A percentile compares a stretch with the other conserved stretches of the same genome.
phyloP scores from a whole-genome alignment of 2,888 invertebrate genomes.

The Heliconius sara region DNA sequence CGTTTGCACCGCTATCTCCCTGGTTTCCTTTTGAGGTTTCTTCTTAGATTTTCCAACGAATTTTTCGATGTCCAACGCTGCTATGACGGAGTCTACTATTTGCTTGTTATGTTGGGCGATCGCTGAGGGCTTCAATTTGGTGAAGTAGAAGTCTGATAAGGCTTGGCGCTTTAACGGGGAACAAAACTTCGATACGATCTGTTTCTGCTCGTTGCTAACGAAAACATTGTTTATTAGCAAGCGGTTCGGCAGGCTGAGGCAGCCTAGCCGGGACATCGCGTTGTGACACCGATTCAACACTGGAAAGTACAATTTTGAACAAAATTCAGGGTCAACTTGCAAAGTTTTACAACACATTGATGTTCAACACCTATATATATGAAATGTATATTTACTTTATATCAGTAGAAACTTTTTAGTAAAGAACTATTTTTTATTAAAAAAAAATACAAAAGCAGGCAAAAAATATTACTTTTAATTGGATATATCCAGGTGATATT shows the following conservation, averaged over 20 bases:
- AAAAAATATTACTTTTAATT: no score
- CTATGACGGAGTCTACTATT: constrained; percentile 70
- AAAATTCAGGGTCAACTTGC: constrained; percentile 47
- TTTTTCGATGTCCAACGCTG: constrained; percentile 66
- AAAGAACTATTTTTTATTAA: not conserved
- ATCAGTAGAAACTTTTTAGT: not conserved
- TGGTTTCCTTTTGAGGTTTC: constrained; percentile 61
- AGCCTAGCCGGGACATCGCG: constrained; percentile 65
- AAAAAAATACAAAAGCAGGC: not conserved
- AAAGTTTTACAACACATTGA: constrained; percentile 34
- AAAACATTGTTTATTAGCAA: constrained; percentile 64
- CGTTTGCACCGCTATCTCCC: constrained; percentile 74
- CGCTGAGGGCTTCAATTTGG: constrained; percentile 56
- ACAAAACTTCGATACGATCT: constrained; percentile 64
- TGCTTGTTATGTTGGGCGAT: constrained; percentile 68
- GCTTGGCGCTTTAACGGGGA: constrained; percentile 76
- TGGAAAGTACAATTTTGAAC: constrained; percentile 61
- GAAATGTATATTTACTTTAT: not conserved
- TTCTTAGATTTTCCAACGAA: constrained; percentile 65
- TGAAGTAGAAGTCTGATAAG: constrained; percentile 69
- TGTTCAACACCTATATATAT: not conserved
- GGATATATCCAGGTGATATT: no score
- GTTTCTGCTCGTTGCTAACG: constrained; percentile 58
- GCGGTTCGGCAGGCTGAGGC: constrained; percentile 67
- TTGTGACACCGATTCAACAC: constrained; percentile 73